These are phyloP conservation scores for Sebastes ruberrimus DNA, from an alignment of 2,797 vertebrate species.

Conservation along the genomic window DNA sequence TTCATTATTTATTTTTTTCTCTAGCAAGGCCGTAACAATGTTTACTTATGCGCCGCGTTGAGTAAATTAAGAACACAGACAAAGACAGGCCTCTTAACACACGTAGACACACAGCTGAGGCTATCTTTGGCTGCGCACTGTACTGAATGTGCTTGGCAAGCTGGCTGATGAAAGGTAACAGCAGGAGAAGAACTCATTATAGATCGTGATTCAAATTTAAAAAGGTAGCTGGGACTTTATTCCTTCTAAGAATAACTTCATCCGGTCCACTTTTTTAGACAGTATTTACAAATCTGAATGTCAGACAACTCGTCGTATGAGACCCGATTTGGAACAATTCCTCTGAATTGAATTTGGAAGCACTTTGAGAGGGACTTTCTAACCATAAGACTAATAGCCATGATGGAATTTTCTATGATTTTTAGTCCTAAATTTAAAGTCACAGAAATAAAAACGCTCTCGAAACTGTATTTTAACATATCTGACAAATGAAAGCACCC, in stretches of 20 bases:
- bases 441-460: background rate
- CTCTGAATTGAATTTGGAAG: conserved; percentile 23
- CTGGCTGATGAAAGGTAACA: conserved; percentile 76
- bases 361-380: conserved; percentile 15
- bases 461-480: background rate
- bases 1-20: conserved; percentile 31
- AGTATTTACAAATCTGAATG: background rate
- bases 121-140: conserved; percentile 74
- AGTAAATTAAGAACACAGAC: conserved; percentile 67
- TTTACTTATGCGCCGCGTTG: conserved; percentile 54
- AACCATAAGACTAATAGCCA: background rate
- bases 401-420: background rate
- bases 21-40: conserved; percentile 52
- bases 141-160: conserved; percentile 77
- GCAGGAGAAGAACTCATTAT: conserved; percentile 75
- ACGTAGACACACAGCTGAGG: conserved; percentile 56
- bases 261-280: conserved; percentile 27
- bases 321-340: conserved; percentile 18
- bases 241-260: conserved; percentile 51
- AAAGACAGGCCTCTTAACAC: conserved; percentile 56
- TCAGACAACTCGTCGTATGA: conserved; percentile 17
- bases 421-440: background rate
- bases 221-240: conserved; percentile 42
- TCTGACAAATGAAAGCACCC: background rate
- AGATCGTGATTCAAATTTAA: conserved; percentile 67